These are phyloP conservation scores for Oryctes rhinoceros DNA, from an alignment of 1,140 invertebrate genomes.

Conservation along the genomic window DNA sequence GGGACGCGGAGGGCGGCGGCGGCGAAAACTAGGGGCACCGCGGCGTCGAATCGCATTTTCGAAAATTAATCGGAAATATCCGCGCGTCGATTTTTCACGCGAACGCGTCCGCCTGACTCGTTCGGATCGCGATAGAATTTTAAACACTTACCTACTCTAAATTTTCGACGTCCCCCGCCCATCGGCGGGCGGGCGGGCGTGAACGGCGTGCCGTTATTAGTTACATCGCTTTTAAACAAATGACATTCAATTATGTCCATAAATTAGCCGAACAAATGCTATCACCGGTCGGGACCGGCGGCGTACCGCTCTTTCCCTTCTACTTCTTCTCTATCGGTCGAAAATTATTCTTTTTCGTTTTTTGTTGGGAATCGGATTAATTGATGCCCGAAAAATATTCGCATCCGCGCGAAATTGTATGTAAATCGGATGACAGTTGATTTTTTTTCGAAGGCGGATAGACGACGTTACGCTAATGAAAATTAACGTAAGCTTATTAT, in stretches of 20 bases:
- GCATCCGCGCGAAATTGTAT: neutral
- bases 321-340: neutral
- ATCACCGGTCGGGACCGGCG: neutral
- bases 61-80: slow-evolving; percentile 36
- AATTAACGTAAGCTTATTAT: neutral
- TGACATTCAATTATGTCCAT: slow-evolving; percentile 33
- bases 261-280: slow-evolving; percentile 30
- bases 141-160: slow-evolving; percentile 23
- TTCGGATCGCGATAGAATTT: slow-evolving; percentile 9
- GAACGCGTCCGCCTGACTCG: neutral
- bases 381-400: neutral
- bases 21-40: neutral
- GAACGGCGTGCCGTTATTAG: slow-evolving; percentile 16
- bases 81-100: slow-evolving; percentile 27
- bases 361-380: neutral
- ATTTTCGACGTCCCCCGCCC: slow-evolving; percentile 17
- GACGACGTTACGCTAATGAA: neutral
- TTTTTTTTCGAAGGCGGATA: neutral
- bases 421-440: neutral
- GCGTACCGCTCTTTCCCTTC: neutral
- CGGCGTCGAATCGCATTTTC: slow-evolving; percentile 17
- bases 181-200: neutral
- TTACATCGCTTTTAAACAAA: slow-evolving; percentile 35
- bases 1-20: neutral
- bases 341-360: slow-evolving; percentile 16